These are phyloP conservation scores for Coracias cyanogaster DNA, from an alignment of 2,797 vertebrate species.

Conservation along the genomic window DNA sequence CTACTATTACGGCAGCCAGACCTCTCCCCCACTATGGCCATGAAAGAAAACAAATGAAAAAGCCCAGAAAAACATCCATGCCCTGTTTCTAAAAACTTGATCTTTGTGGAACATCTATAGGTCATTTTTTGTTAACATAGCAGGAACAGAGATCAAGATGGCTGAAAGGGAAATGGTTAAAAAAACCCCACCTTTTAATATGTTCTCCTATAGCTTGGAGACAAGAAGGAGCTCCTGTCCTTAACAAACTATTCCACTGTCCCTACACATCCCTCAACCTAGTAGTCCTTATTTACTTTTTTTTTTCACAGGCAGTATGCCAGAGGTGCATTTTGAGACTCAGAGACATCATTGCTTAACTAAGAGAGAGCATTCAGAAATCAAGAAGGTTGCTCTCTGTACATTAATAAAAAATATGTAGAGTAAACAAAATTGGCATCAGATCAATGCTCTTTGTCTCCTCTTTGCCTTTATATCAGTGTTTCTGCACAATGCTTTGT, in stretches of 20 bases:
- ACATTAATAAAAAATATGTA: neutral
- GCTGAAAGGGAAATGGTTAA: neutral
- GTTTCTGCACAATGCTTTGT: neutral
- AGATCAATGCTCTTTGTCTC: neutral
- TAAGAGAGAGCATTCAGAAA: neutral
- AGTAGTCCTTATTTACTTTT: neutral
- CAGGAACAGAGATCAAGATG: neutral
- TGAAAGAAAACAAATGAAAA: neutral
- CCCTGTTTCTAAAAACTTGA: neutral
- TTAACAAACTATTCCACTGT: neutral
- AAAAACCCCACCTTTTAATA: neutral
- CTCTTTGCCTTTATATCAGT: neutral
- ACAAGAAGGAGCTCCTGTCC: neutral
- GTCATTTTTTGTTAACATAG: neutral
- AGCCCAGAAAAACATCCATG: neutral
- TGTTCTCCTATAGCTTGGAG: neutral
- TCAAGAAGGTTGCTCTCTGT: neutral
- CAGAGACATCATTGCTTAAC: neutral
- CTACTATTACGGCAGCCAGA: neutral
- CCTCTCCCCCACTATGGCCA: fast-evolving
- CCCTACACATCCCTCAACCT: neutral
- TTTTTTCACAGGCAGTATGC: neutral
- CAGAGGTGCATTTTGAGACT: neutral
- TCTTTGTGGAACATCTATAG: neutral
- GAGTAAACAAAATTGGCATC: neutral